Conservation (phyloP, 2,888 invertebrate genomes). For the Elaeidobius kamerunicus region DNA sequence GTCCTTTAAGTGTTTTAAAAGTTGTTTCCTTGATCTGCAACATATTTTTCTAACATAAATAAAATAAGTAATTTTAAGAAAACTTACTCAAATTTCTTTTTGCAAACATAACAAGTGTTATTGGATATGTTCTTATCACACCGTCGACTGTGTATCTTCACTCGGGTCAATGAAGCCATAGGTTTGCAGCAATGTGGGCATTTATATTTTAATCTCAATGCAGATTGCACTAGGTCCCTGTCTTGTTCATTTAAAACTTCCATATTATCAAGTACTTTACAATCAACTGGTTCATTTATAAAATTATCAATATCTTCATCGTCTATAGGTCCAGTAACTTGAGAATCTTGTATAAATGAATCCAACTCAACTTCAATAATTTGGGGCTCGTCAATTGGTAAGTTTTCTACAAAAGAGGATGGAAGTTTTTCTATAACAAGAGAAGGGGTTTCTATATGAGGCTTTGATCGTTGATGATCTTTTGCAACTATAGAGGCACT, state of each 20-base stretch:
- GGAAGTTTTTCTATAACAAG: constrained; percentile 22
- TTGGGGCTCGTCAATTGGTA: too few relatives aligned
- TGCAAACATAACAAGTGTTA: constrained; percentile 20
- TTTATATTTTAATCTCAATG: constrained; percentile 20
- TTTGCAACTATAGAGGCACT: constrained; percentile 25
- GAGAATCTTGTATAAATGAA: too few relatives aligned
- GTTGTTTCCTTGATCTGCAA: constrained; percentile 10
- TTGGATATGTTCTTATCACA: constrained; percentile 15
- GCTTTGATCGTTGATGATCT: constrained; percentile 8
- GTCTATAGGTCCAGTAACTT: neutral
- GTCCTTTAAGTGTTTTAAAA: constrained; percentile 9
- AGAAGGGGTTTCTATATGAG: constrained; percentile 8
- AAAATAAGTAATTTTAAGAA: neutral
- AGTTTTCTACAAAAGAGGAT: too few relatives aligned
- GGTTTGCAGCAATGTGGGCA: constrained; percentile 23
- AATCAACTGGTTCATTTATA: neutral
- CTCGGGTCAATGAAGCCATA: constrained; percentile 11
- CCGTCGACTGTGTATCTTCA: constrained; percentile 12
- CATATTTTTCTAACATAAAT: neutral
- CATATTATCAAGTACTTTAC: constrained; percentile 1
- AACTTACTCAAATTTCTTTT: constrained; percentile 14
- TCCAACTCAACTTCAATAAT: too few relatives aligned
- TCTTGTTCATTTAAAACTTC: constrained; percentile 8
- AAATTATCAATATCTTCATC: constrained; percentile 2
- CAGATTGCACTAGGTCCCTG: constrained; percentile 2